Percentiles rank a stretch among this genome's conserved stretches.
These are phyloP conservation scores for Austrofundulus limnaeus DNA, from an alignment of 2,113 vertebrate genomes.

Conservation along the genomic window DNA sequence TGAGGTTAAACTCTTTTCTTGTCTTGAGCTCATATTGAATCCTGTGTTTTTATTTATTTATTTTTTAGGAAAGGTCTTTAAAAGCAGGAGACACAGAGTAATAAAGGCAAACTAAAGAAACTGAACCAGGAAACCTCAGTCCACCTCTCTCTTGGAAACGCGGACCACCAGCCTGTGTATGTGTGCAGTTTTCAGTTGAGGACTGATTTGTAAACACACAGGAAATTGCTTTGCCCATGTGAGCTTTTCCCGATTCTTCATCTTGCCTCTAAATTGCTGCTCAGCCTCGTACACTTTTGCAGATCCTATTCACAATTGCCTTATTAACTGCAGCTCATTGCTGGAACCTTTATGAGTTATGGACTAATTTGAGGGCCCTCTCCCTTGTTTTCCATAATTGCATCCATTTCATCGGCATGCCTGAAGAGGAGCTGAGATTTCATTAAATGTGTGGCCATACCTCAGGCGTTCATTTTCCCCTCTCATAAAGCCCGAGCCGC, in stretches of 20 bases:
- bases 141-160: not conserved
- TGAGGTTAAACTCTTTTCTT: not conserved
- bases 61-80: not conserved
- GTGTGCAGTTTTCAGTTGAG: not conserved
- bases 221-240: not conserved
- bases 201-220: not conserved
- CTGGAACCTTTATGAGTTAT: conserved; percentile 54
- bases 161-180: not conserved
- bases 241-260: conserved; percentile 8
- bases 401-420: conserved; percentile 49
- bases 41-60: not conserved
- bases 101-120: not conserved
- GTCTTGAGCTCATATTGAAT: not conserved
- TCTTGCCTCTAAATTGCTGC: conserved; percentile 17
- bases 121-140: not conserved
- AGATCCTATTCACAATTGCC: conserved; percentile 18
- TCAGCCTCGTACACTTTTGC: not conserved
- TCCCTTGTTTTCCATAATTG: conserved; percentile 60
- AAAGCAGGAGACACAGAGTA: not conserved
- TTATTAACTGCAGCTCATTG: conserved; percentile 43
- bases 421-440: conserved; percentile 50
- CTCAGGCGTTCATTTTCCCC: conserved; percentile 43
- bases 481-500: conserved; percentile 51
- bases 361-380: conserved; percentile 42
- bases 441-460: conserved; percentile 53